Evolutionary conservation across 2,797 vertebrate genomes (phyloP), one percentile per base, ranked within the genome.

Genomic region (Enteromius trimaculatus): DNA sequence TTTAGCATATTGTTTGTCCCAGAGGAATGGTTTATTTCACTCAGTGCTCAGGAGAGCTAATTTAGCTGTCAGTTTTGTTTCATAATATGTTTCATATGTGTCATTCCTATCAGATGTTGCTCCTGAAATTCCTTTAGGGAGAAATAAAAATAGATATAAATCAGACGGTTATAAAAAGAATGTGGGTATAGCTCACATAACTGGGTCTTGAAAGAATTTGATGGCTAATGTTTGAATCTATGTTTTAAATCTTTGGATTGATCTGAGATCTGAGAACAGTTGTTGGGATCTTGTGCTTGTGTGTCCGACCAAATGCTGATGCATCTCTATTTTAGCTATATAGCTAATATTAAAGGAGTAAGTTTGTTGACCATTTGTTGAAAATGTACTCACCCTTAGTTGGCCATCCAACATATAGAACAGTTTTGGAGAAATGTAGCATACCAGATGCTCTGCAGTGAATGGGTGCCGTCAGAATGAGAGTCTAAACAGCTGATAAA

Each of bases 1-100:
- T 34, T 64, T 14, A 64, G n/a, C 23, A 55, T 60, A 64, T 23
- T 21, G 65, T 69, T 79, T 42, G 34, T 69, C 65, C 65, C 64
- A 23, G 31, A 68, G 19, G 39, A 78, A 66, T 14, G 3, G 23
- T n/a, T 68, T 79, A 31, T 65, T 78, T 34, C 8, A 37, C n/a
- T 31, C 17, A 72, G 2, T 72, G 70, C 47, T 72, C 70, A 21
- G 17, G 70, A 51, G 26, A 31, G 44, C 47, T 51, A 72, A 72
- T 72, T 72, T 51, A 51, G 70, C 70, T 51, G 70, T 72, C 70
- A 31, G 26, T 51, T 51, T 51, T 31, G 44, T 51, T 72, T 72
- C 69, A 71, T 47, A 71, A 47, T 47, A 47, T 8, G 23, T 17
- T 17, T 47, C 2, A 26, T 71, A 6, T 42, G 23, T 71, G 70